Evolutionary conservation across 1,140 invertebrate species (phyloP).

Genomic region (Micrasema longulum): DNA sequence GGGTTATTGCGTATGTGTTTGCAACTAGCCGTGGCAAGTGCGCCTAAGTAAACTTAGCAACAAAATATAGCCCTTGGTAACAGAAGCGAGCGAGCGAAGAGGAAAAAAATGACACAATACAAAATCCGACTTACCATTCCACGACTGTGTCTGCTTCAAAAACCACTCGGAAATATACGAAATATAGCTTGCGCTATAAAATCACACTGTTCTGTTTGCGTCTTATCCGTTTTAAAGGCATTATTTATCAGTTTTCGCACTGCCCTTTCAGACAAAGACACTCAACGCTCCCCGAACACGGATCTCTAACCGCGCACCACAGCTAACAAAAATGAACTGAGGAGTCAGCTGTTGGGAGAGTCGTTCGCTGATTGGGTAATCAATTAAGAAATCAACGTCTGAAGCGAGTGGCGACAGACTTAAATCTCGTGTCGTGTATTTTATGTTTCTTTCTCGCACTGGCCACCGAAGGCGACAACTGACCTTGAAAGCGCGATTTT

Average conservation of each 20-base stretch:
- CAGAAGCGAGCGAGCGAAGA: too few species aligned
- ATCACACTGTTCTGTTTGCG: constrained; percentile 43
- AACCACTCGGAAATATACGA: constrained; percentile 26
- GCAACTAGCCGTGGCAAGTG: too few species aligned
- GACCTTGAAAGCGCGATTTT: constrained; percentile 39
- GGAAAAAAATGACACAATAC: too few species aligned
- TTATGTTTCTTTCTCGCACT: constrained; percentile 20
- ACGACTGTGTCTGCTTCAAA: constrained; percentile 12
- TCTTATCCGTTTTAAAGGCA: constrained; percentile 43
- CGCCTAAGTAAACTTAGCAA: too few species aligned
- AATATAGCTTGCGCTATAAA: constrained; percentile 44
- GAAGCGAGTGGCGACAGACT: not conserved
- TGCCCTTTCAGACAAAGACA: constrained; percentile 40
- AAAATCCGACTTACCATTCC: constrained; percentile 49
- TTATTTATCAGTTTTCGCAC: constrained; percentile 42
- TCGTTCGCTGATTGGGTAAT: constrained; percentile 39
- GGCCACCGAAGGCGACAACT: not conserved
- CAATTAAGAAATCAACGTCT: constrained; percentile 35
- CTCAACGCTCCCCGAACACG: constrained; percentile 1
- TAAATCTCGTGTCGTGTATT: too few species aligned
- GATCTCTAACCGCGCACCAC: not conserved
- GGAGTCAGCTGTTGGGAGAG: constrained; percentile 44
- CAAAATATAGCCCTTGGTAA: too few species aligned
- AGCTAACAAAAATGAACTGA: constrained; percentile 36
- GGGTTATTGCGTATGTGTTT: too few species aligned